Conservation (phyloP, 2,113 vertebrate species). For the Spea bombifrons region DNA sequence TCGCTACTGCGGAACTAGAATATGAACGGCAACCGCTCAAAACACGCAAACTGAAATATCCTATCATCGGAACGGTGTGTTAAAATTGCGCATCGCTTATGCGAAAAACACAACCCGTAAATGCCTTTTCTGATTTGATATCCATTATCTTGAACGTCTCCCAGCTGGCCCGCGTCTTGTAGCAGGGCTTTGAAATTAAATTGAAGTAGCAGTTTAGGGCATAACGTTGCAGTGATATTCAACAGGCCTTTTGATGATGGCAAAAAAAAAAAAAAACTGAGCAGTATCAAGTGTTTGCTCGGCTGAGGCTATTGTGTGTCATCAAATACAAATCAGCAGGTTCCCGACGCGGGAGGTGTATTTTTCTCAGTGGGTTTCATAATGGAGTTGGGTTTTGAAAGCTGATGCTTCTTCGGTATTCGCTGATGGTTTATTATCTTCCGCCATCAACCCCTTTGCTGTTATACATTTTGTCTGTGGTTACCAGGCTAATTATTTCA, state of each 20-base stretch:
- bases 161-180: constrained; percentile 18
- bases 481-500: neutral
- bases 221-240: constrained; percentile 24
- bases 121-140: constrained; percentile 19
- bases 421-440: neutral
- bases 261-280: constrained; percentile 1
- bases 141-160: constrained; percentile 25
- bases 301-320: constrained; percentile 22
- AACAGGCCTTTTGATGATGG: constrained; percentile 17
- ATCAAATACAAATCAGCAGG: constrained; percentile 34
- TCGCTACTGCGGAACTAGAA: neutral
- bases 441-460: neutral
- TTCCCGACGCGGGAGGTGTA: constrained; percentile 20
- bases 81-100: constrained; percentile 17
- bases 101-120: constrained; percentile 10
- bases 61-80: constrained; percentile 4
- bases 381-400: constrained; percentile 11
- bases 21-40: neutral
- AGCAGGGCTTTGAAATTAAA: constrained; percentile 34
- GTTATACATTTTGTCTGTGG: neutral
- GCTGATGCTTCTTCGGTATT: constrained; percentile 1
- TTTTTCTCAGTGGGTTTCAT: constrained; percentile 36
- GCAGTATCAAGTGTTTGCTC: constrained; percentile 15
- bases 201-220: constrained; percentile 32
- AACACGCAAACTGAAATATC: neutral